Conservation (phyloP, 1,140 invertebrate genomes). For the Chironomus tepperi region DNA sequence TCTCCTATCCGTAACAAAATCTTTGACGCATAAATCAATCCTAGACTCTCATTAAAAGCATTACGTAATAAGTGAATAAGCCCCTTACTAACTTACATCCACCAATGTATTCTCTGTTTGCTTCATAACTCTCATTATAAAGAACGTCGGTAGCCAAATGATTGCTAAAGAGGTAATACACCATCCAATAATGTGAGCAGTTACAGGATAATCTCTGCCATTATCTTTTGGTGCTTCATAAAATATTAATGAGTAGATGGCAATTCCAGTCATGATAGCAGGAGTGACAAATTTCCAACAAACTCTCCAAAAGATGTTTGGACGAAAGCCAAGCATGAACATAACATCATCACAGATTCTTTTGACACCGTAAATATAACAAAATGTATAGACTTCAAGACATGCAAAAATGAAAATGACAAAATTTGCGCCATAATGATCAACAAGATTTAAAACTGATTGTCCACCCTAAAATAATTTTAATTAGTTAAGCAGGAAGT, state of each 20-base stretch:
- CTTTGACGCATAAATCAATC: too few species aligned
- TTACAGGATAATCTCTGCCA: conserved; percentile 40
- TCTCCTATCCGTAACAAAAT: too few species aligned
- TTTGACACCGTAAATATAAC: conserved; percentile 63
- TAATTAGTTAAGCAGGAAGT: neutral
- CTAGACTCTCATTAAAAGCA: too few species aligned
- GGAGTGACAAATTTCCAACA: conserved; percentile 75
- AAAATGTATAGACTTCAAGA: conserved; percentile 52
- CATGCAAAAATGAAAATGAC: conserved; percentile 59
- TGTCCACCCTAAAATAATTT: conserved; percentile 58
- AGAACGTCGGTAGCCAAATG: conserved; percentile 49
- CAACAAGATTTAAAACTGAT: conserved; percentile 67
- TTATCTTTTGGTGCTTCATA: conserved; percentile 46
- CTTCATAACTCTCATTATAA: conserved; percentile 41
- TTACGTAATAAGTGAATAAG: too few species aligned
- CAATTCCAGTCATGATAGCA: conserved; percentile 53
- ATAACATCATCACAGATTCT: conserved; percentile 52
- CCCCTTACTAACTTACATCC: conserved; percentile 25
- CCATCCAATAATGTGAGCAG: conserved; percentile 48
- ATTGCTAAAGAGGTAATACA: conserved; percentile 45
- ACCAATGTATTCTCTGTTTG: conserved; percentile 35
- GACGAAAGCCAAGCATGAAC: conserved; percentile 61
- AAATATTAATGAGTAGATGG: conserved; percentile 53
- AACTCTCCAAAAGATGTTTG: conserved; percentile 67
- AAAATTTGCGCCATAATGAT: conserved; percentile 66